Base-by-base conservation (phyloP, 2,888 invertebrate genomes). In the Drosophila robusta region DNA sequence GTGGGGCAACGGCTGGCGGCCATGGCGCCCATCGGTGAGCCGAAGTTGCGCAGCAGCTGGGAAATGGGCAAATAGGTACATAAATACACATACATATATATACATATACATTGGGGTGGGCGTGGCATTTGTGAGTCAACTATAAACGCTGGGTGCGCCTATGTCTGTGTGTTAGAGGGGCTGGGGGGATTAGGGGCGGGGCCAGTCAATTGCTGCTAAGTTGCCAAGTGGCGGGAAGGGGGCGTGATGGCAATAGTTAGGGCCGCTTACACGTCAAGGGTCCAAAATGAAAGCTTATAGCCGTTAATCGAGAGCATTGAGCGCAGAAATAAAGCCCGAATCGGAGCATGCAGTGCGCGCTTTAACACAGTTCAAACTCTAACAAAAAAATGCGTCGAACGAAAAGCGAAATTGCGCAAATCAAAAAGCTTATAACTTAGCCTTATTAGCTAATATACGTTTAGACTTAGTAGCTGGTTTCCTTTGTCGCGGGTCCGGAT, bases 1-100 rank as follows among this genome's bases (percentile, higher is more conserved):
- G 94, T 93, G 44, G 94, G 93, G 66, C 92, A 92, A 52, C 91
- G 89, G 57, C 80, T 86, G 51, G 89, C 70, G 52, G 80, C 63
- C 68, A 89, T 73, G 1, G 86, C 75, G 72, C 72, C 75, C 67
- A 86, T 71, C 22, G 86, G 88, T 0, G 89, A 84, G 50, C 84
- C 70, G 63, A 90, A 90, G 73, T 89, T 90, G 18, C 90, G 90
- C 41, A 90, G 68, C 29, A 90, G 87, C 90, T 90, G 80, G 70
- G 58, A 12, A 63, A 41, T 18, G 41, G 26, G 14, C 42, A 24
- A 50, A 16, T 16, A 50, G 7, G n/a, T 26, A 26, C 16, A 39
- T 32, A 41, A 12, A 29, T 41, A 56, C 6, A 34, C 8, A 38
- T 11, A 26, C 8, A 39, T 8, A 42, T 36, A 57, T 18, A 9